Conservation (phyloP, 2,797 vertebrate species). For the Cyclopterus lumpus region DNA sequence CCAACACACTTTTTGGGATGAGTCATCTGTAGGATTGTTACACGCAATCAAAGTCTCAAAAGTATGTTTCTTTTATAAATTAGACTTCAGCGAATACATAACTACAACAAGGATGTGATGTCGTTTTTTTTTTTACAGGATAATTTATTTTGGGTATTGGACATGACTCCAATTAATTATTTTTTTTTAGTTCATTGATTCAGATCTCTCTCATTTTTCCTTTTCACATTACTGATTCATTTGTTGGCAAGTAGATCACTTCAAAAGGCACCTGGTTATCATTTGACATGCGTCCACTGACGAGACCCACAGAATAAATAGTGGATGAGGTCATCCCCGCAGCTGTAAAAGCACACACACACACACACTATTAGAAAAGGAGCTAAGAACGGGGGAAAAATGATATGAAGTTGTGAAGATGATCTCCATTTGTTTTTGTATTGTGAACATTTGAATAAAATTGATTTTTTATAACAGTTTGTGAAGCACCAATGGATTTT, state of each 20-base stretch:
- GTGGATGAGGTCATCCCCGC: slow-evolving; percentile 20
- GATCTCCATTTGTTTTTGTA: slow-evolving; percentile 82
- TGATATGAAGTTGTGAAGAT: slow-evolving; percentile 60
- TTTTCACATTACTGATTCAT: slow-evolving; percentile 58
- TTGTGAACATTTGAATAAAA: slow-evolving; percentile 85
- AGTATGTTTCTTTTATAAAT: slow-evolving; percentile 16
- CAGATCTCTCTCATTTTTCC: background rate
- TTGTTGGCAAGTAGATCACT: slow-evolving; percentile 23
- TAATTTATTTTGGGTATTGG: slow-evolving; percentile 65
- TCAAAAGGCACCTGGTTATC: slow-evolving; percentile 20
- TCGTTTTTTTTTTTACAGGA: slow-evolving; percentile 28
- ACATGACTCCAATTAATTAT: slow-evolving; percentile 11
- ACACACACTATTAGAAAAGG: slow-evolving; percentile 61
- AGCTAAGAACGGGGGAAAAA: slow-evolving; percentile 29
- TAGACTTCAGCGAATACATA: slow-evolving; percentile 9
- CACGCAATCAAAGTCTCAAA: slow-evolving; percentile 3
- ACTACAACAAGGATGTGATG: slow-evolving; percentile 25
- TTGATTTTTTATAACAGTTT: slow-evolving; percentile 64
- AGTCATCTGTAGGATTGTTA: slow-evolving; percentile 2
- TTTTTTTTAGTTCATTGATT: background rate
- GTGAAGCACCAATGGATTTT: background rate
- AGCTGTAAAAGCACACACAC: slow-evolving; percentile 35
- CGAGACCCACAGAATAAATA: background rate
- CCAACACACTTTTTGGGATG: slow-evolving; percentile 19
- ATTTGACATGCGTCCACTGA: slow-evolving; percentile 30